A percentile compares a stretch with the other conserved stretches of the same genome.
These are phyloP conservation scores for Beroe ovata DNA, from an alignment of 37 sponge, comb jelly and placozoan species.

Conservation along the genomic window DNA sequence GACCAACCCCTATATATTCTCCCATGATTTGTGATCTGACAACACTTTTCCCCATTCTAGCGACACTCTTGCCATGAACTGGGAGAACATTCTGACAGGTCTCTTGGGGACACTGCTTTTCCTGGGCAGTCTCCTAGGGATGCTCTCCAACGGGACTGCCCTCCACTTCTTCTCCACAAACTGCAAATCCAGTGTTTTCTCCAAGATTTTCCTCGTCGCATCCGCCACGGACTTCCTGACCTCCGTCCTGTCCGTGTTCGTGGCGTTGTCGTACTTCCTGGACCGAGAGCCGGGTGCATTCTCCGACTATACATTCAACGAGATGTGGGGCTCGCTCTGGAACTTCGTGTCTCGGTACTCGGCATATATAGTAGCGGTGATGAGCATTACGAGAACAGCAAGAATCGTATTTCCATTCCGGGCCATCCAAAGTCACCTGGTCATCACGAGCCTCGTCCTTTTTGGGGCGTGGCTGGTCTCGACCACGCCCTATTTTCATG, in stretches of 20 bases:
- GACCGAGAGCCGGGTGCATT: neutral
- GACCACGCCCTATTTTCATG: constrained; percentile 31
- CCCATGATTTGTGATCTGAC: too few relatives aligned
- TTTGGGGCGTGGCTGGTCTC: constrained; percentile 10
- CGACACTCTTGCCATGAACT: too few relatives aligned
- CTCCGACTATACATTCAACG: neutral
- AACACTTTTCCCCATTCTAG: too few relatives aligned
- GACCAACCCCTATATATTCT: too few relatives aligned
- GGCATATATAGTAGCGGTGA: constrained; percentile 2
- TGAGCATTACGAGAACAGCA: constrained; percentile 42
- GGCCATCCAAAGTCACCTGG: neutral
- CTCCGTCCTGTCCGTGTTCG: neutral
- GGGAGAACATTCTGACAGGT: neutral
- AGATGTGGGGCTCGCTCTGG: constrained; percentile 51
- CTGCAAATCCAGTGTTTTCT: neutral
- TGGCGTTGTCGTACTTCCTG: constrained; percentile 12
- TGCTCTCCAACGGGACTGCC: neutral
- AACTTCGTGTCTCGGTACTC: constrained; percentile 1
- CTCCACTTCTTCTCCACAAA: constrained; percentile 3
- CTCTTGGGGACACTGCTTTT: neutral
- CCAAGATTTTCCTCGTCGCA: neutral
- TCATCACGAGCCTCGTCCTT: neutral
- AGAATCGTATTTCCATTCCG: constrained; percentile 10
- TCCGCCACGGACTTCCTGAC: constrained; percentile 11
- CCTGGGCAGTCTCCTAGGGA: neutral